A percentile compares a stretch with the other conserved stretches of the same genome.
These are phyloP conservation scores for Brachyptera putata DNA, from an alignment of 2,888 invertebrate species.

Conservation along the genomic window DNA sequence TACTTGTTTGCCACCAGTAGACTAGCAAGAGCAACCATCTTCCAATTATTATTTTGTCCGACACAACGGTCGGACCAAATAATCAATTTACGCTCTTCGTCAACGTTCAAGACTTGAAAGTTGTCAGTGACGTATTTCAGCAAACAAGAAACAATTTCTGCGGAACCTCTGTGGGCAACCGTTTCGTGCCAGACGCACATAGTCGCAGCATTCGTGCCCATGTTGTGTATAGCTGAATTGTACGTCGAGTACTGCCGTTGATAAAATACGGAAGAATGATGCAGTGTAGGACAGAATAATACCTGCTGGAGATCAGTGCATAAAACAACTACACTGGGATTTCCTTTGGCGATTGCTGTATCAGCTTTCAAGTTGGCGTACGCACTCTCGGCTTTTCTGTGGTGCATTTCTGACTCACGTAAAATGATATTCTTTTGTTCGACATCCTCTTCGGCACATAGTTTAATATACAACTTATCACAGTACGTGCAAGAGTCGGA, in stretches of 20 bases:
- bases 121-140: not conserved
- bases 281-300: slow-evolving; percentile 13
- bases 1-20: not conserved
- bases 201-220: not conserved
- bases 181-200: slow-evolving; percentile 13
- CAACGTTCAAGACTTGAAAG: not conserved
- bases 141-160: slow-evolving; percentile 1
- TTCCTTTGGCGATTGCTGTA: no score
- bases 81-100: not conserved
- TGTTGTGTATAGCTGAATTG: slow-evolving; percentile 11
- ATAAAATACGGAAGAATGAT: slow-evolving; percentile 10
- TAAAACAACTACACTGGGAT: no score
- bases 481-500: slow-evolving; percentile 12
- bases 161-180: slow-evolving; percentile 5
- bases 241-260: slow-evolving; percentile 12
- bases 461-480: slow-evolving; percentile 5
- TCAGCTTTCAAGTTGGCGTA: no score
- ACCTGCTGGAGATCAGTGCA: no score
- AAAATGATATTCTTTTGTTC: not conserved
- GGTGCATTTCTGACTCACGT: slow-evolving; percentile 10
- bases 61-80: slow-evolving; percentile 14
- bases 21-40: not conserved
- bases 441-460: not conserved
- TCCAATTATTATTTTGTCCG: slow-evolving; percentile 17
- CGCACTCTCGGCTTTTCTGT: slow-evolving; percentile 5